A percentile compares a stretch with the other conserved stretches of the same genome.
Evolutionary conservation across 2,888 invertebrate species (phyloP).

Genomic region (Pediacus dermestoides): DNA sequence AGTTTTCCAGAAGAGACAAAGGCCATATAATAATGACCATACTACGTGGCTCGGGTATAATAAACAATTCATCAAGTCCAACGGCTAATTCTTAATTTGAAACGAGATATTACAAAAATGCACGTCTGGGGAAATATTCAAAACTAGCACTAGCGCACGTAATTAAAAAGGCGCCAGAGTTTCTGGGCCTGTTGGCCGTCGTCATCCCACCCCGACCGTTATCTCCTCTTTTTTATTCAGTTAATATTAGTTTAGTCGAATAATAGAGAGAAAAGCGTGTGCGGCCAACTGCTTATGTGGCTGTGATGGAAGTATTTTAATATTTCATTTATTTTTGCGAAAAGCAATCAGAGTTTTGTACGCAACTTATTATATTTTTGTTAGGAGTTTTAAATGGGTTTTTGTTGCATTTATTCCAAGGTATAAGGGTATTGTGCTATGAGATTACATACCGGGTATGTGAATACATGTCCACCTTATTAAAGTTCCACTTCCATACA

Average conservation of each 20-base stretch:
- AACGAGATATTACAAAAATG: slow-evolving; percentile 44
- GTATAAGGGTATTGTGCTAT: slow-evolving; percentile 26
- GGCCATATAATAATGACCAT: no score
- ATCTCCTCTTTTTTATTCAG: no score
- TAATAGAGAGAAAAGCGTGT: no score
- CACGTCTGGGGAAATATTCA: slow-evolving; percentile 42
- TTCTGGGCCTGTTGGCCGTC: no score
- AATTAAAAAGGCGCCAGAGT: slow-evolving; percentile 40
- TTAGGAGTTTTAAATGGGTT: slow-evolving; percentile 34
- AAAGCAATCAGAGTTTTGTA: slow-evolving; percentile 36
- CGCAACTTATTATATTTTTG: slow-evolving; percentile 36
- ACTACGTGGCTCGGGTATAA: no score
- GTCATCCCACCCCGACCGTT: slow-evolving; percentile 6
- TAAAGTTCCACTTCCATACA: slow-evolving; percentile 31
- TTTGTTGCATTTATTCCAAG: slow-evolving; percentile 29
- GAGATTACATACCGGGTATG: slow-evolving; percentile 28
- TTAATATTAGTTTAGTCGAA: no score
- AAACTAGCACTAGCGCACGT: slow-evolving; percentile 25
- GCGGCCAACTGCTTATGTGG: no score
- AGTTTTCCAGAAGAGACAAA: no score
- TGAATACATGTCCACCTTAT: slow-evolving; percentile 37
- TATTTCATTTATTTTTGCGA: slow-evolving; percentile 37
- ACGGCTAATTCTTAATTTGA: slow-evolving; percentile 43
- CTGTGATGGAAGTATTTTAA: no score
- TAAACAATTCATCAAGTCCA: slow-evolving; percentile 38